A percentile compares a stretch with the other conserved stretches of the same genome.
Evolutionary conservation across 2,888 invertebrate genomes (phyloP).

Genomic region (Trisateles emortualis): DNA sequence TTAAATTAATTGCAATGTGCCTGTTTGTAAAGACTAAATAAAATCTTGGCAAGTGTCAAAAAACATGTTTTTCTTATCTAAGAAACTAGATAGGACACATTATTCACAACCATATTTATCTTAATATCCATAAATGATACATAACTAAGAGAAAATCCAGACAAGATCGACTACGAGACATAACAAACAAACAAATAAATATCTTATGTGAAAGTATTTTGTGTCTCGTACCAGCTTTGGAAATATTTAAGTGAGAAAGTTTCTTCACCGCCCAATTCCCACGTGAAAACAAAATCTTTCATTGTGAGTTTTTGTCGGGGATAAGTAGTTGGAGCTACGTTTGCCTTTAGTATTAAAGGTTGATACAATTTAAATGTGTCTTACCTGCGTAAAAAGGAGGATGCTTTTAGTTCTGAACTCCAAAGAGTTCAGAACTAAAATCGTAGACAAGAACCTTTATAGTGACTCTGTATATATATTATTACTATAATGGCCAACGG

Average conservation of each 20-base stretch:
- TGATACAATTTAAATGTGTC: neutral
- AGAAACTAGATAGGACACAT: neutral
- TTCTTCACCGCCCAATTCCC: conserved; percentile 15
- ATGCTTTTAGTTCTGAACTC: too few relatives aligned
- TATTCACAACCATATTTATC: neutral
- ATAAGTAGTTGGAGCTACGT: neutral
- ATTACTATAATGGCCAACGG: too few relatives aligned
- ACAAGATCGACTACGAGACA: conserved; percentile 1
- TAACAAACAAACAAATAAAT: conserved; percentile 44
- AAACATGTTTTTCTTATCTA: neutral
- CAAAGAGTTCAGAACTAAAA: too few relatives aligned
- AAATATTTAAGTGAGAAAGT: conserved; percentile 15
- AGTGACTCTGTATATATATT: too few relatives aligned
- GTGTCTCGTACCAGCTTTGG: conserved; percentile 10
- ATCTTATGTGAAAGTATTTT: conserved; percentile 25
- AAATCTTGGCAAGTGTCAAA: neutral
- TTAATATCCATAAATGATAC: neutral
- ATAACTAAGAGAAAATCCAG: conserved; percentile 12
- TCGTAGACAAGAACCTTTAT: too few relatives aligned
- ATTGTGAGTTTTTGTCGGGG: conserved; percentile 5
- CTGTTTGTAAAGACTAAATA: too few relatives aligned
- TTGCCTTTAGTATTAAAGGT: conserved; percentile 5
- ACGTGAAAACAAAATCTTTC: conserved; percentile 3
- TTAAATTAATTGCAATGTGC: too few relatives aligned
- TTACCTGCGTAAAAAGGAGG: neutral